Evolutionary conservation across 1,140 invertebrate species (phyloP).

Genomic region (Stegodyphus mimosarum): DNA sequence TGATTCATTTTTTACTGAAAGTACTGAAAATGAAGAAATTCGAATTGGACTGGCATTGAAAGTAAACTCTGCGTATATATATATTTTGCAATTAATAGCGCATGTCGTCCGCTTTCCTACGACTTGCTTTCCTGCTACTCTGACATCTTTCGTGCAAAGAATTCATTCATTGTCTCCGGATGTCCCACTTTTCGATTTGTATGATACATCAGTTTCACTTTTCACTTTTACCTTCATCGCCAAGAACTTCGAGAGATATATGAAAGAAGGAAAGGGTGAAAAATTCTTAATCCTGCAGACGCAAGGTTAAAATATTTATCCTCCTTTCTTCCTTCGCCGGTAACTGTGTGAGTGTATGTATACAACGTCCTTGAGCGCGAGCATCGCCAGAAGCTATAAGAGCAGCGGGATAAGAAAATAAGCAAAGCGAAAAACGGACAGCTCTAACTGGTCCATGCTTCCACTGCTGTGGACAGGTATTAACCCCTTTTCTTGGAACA

Average conservation of each 20-base stretch:
- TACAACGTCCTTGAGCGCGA: neutral
- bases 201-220: neutral
- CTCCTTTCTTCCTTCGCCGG: neutral
- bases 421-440: neutral
- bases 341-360: neutral
- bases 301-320: constrained; percentile 17
- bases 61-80: too few relatives aligned
- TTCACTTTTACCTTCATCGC: neutral
- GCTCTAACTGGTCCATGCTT: neutral
- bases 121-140: too few relatives aligned
- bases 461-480: neutral
- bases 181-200: too few relatives aligned
- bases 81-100: too few relatives aligned
- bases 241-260: neutral
- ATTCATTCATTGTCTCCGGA: too few relatives aligned
- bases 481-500: neutral
- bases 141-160: too few relatives aligned
- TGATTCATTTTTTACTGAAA: too few relatives aligned
- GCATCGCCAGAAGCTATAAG: constrained; percentile 14
- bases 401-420: neutral
- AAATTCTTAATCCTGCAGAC: neutral
- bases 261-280: neutral
- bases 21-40: too few relatives aligned
- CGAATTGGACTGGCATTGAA: too few relatives aligned
- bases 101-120: too few relatives aligned